Evolutionary conservation across 2,797 vertebrate species (phyloP).

Genomic region (Cryptoprocta ferox): DNA sequence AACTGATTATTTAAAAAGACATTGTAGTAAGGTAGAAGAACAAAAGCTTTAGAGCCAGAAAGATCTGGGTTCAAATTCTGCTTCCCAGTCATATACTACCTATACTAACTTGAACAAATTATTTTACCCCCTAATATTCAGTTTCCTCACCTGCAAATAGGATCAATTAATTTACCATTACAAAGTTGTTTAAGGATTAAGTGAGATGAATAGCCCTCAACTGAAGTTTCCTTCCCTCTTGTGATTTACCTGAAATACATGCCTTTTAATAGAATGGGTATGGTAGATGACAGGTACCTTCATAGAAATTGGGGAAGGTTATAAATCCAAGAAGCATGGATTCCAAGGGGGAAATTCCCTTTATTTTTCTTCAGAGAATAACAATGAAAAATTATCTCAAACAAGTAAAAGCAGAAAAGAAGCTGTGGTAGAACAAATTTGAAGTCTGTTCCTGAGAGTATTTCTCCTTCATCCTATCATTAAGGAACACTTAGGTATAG

Average conservation of each 20-base stretch:
- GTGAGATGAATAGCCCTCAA: neutral
- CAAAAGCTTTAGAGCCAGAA: neutral
- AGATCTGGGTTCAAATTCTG: neutral
- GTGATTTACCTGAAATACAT: neutral
- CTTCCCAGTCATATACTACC: neutral
- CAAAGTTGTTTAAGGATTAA: neutral
- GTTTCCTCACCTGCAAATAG: neutral
- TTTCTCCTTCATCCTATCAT: neutral
- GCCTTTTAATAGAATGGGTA: constrained; percentile 11
- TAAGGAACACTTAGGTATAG: neutral
- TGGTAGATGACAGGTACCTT: neutral
- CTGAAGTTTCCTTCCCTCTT: neutral
- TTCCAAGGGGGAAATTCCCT: constrained; percentile 19
- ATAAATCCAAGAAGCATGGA: neutral
- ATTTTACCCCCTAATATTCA: neutral
- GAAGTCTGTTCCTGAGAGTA: neutral
- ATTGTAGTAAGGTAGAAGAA: neutral
- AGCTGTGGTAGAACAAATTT: neutral
- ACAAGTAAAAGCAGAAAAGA: constrained; percentile 16
- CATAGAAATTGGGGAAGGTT: constrained; percentile 2
- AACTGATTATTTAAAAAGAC: neutral
- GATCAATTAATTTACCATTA: neutral
- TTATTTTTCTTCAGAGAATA: constrained; percentile 31
- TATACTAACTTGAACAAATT: neutral
- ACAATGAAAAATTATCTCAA: constrained; percentile 3